phyloP scores from a whole-genome alignment of 1,140 invertebrate species.

The Drosophila oshimai region DNA sequence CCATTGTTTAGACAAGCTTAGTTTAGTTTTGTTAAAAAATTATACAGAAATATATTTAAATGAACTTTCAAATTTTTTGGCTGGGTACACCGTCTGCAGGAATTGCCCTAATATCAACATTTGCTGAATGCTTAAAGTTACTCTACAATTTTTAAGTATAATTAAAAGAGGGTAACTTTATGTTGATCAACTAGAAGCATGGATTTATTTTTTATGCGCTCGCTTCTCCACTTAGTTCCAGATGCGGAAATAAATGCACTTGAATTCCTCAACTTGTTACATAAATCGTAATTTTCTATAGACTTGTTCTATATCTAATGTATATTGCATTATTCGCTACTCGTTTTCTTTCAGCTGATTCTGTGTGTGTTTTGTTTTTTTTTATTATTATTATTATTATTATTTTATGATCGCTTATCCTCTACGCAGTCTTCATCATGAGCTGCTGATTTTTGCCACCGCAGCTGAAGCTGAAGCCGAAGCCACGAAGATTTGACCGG shows the following conservation, averaged over 20 bases:
- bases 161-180: background rate
- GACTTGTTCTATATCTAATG: slow-evolving; percentile 74
- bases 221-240: slow-evolving; percentile 47
- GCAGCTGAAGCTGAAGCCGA: slow-evolving; percentile 1
- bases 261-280: slow-evolving; percentile 76
- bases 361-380: background rate
- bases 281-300: slow-evolving; percentile 80
- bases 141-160: background rate
- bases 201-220: slow-evolving; percentile 31
- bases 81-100: too few species aligned
- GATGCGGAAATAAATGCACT: slow-evolving; percentile 79
- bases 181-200: background rate
- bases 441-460: slow-evolving; percentile 20
- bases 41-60: too few species aligned
- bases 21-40: too few species aligned
- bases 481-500: slow-evolving; percentile 21
- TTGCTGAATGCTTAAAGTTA: too few species aligned
- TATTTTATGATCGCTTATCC: slow-evolving; percentile 32
- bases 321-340: slow-evolving; percentile 74
- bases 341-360: slow-evolving; percentile 33
- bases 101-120: too few species aligned
- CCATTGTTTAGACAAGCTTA: too few species aligned
- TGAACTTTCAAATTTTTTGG: too few species aligned
- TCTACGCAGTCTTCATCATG: background rate
- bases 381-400: slow-evolving; percentile 12